Base-by-base conservation (phyloP, 2,113 vertebrate species). In the Ploceus nigricollis region DNA sequence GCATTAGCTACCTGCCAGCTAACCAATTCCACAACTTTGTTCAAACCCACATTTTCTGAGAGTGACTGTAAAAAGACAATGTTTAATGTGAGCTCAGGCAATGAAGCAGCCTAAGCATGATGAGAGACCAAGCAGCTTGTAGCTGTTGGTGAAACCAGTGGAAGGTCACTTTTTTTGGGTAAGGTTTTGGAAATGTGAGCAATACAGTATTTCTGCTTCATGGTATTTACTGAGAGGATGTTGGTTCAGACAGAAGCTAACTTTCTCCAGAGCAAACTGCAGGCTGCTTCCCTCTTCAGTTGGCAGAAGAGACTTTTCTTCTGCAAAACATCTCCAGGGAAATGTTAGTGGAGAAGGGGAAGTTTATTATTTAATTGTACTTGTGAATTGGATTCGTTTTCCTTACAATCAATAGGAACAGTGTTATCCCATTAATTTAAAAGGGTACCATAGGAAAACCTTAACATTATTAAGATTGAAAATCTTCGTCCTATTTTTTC, bases 211-310 rank as follows among this genome's bases (percentile, higher is more conserved):
- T 96, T 94, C 92, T 93, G 51, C 87, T 89, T 92, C n/a, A 9
- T 20, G 30, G 60, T 82, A 76, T 95, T 96, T 91, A 86, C 89
- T 95, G 70, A 45, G 50, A 95, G 40, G 53, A 40, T 79, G 71
- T 94, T 95, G 86, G 82, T 96, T 96, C 97, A 97, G 86, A 87
- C 86, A 92, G 96, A 97, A 95, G 92, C 89, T 95, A 97, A 95
- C 92, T 97, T 98, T 93, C 84, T 87, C 93, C 80, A 86, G 58
- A 77, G 63, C 66, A 96, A 85, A 82, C 75, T 66, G 60, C 47
- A 81, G 54, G 33, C 91, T 96, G 76, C 91, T 98, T 97, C 84
- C 94, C 86, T 97, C 96, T 96, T 97, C 94, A 86, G 71, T 89
- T 93, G 50, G 58, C 63, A 94, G 75, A 91, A 96, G 96, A 97